phyloP scores from a whole-genome alignment of 1,140 invertebrate species.

The Conus ventricosus region DNA sequence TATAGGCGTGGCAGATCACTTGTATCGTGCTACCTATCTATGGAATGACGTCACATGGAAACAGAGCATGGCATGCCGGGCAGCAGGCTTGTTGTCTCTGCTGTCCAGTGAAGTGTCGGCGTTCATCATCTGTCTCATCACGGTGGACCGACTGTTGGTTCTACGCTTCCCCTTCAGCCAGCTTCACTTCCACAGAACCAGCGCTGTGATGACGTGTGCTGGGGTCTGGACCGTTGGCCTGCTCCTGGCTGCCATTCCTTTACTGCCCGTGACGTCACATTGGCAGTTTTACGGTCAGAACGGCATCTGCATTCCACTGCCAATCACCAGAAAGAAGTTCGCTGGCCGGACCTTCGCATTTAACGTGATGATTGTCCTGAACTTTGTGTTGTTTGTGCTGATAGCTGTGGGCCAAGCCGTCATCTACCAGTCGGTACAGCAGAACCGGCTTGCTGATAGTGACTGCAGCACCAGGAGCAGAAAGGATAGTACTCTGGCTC shows the following conservation, averaged over 20 bases:
- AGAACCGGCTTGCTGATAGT: background rate
- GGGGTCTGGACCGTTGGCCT: conserved; percentile 35
- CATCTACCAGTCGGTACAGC: conserved; percentile 43
- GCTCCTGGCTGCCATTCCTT: conserved; percentile 33
- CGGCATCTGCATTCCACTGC: conserved; percentile 50
- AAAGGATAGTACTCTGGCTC: conserved; percentile 7
- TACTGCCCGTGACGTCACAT: conserved; percentile 24
- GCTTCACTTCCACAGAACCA: conserved; percentile 34
- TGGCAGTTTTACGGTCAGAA: conserved; percentile 51
- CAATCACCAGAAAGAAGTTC: conserved; percentile 36
- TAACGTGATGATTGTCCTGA: conserved; percentile 48
- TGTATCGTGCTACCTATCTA: conserved; percentile 56
- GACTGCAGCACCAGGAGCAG: background rate
- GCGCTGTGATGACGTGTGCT: conserved; percentile 4
- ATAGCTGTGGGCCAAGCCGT: conserved; percentile 47
- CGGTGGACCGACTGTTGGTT: conserved; percentile 57
- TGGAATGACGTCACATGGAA: conserved; percentile 55
- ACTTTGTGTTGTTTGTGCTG: conserved; percentile 45
- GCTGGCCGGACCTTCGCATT: conserved; percentile 46
- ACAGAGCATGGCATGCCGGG: conserved; percentile 47
- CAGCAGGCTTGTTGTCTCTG: conserved; percentile 59
- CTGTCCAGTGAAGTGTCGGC: conserved; percentile 60
- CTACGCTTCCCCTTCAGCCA: conserved; percentile 59
- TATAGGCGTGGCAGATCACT: conserved; percentile 57
- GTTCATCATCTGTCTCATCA: conserved; percentile 56